A percentile compares a stretch with the other conserved stretches of the same genome.
Evolutionary conservation across 2,113 vertebrate genomes (phyloP).

Genomic region (Lophotis ruficrista): DNA sequence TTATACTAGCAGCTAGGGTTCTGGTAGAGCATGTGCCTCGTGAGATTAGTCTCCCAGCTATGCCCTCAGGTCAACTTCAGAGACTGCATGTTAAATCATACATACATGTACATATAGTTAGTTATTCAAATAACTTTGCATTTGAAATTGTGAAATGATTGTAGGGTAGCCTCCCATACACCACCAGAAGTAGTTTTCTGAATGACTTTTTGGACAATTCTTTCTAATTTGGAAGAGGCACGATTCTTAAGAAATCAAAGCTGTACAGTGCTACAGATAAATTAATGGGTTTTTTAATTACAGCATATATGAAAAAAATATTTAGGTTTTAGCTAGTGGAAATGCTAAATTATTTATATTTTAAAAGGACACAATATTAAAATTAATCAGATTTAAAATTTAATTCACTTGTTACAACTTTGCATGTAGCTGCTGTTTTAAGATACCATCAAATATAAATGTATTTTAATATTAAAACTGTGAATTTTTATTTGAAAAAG

Average conservation of each 20-base stretch:
- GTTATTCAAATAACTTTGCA: neutral
- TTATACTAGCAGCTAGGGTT: neutral
- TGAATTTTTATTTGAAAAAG: neutral
- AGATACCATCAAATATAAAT: conserved; percentile 15
- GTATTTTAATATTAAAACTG: neutral
- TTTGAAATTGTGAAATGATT: neutral
- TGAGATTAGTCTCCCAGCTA: rapidly evolving
- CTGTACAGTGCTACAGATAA: neutral
- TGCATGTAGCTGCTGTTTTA: neutral
- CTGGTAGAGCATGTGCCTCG: rapidly evolving
- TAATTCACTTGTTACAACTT: conserved; percentile 15
- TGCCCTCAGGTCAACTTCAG: neutral
- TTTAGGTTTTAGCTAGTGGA: neutral
- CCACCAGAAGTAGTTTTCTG: neutral
- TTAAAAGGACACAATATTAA: conserved; percentile 19
- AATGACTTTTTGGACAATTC: neutral
- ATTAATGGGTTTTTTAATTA: neutral
- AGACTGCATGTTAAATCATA: rapidly evolving
- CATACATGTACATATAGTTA: rapidly evolving
- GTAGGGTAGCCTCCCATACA: neutral
- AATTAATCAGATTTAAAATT: conserved; percentile 48
- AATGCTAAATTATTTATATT: neutral
- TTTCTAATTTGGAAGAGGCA: neutral
- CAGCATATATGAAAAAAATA: neutral
- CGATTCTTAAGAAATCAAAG: neutral